Evolutionary conservation across 2,113 vertebrate species (phyloP).

Genomic region (Alces alces): DNA sequence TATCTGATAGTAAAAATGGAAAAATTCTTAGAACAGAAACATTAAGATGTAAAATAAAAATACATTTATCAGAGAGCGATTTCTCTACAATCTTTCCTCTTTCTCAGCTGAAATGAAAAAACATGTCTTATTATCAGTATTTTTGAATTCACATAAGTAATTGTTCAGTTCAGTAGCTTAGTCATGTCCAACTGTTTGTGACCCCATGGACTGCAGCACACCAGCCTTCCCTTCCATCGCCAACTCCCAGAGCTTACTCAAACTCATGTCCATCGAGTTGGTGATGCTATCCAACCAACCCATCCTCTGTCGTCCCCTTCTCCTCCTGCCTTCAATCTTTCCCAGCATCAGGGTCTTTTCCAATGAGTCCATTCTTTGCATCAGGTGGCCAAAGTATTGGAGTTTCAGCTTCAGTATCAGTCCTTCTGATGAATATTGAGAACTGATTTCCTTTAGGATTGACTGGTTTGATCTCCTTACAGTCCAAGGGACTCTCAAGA

Average conservation of each 20-base stretch:
- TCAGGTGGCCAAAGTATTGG: neutral
- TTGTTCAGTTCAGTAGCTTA: neutral
- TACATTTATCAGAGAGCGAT: neutral
- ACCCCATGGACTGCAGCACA: neutral
- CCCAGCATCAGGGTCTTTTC: neutral
- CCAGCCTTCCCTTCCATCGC: neutral
- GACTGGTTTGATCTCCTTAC: neutral
- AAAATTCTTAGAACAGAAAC: conserved; percentile 24
- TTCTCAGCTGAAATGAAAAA: neutral
- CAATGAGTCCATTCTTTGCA: neutral
- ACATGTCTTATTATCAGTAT: neutral
- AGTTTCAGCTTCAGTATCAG: neutral
- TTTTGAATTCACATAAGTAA: neutral
- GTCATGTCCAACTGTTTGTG: neutral
- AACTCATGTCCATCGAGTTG: neutral
- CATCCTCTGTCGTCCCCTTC: neutral
- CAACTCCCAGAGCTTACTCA: neutral
- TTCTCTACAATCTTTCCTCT: neutral
- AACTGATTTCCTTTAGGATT: neutral
- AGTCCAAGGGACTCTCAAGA: neutral
- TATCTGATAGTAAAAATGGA: neutral
- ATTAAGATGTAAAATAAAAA: neutral
- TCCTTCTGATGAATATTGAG: neutral
- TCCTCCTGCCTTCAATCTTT: neutral
- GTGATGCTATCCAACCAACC: neutral